These are phyloP conservation scores for Kryptolebias ocellatus DNA, from an alignment of 2,797 vertebrate genomes.

Conservation along the genomic window DNA sequence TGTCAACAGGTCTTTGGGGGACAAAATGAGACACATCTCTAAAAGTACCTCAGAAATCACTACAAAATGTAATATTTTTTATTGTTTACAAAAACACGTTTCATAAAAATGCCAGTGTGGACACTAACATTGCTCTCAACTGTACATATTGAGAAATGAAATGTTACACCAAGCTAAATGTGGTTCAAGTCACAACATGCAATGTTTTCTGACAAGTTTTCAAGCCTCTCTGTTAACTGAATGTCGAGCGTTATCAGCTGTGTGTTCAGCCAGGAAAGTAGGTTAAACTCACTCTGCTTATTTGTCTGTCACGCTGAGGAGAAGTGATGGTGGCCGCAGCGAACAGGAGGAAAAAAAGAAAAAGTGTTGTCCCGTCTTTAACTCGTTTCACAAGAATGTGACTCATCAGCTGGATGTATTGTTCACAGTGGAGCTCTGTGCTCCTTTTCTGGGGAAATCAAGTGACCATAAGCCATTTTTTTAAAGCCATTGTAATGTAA, in stretches of 20 bases:
- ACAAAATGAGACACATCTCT: slow-evolving; percentile 66
- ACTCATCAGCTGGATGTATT: slow-evolving; percentile 34
- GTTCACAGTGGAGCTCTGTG: slow-evolving; percentile 32
- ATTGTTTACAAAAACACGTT: slow-evolving; percentile 95
- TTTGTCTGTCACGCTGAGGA: slow-evolving; percentile 40
- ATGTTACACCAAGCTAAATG: slow-evolving; percentile 67
- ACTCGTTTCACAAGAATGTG: slow-evolving; percentile 39
- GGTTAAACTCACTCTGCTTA: slow-evolving; percentile 45
- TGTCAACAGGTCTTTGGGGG: slow-evolving; percentile 62
- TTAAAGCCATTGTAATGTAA: slow-evolving; percentile 49
- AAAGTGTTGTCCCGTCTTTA: slow-evolving; percentile 29
- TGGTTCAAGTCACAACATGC: slow-evolving; percentile 57
- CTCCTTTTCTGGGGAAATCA: slow-evolving; percentile 7
- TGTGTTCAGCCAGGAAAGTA: slow-evolving; percentile 43
- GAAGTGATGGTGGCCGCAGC: slow-evolving; percentile 35
- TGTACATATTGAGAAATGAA: slow-evolving; percentile 75
- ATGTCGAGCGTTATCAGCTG: slow-evolving; percentile 61
- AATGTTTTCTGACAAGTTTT: slow-evolving; percentile 42
- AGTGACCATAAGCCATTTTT: slow-evolving; percentile 58
- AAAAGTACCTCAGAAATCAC: slow-evolving; percentile 92
- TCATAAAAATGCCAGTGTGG: slow-evolving; percentile 74
- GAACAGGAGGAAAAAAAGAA: slow-evolving; percentile 9
- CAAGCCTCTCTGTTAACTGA: slow-evolving; percentile 60
- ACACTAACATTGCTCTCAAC: slow-evolving; percentile 75
- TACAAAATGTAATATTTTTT: slow-evolving; percentile 70